phyloP scores from a whole-genome alignment of 2,888 invertebrate genomes.

The Dryococelus australis region DNA sequence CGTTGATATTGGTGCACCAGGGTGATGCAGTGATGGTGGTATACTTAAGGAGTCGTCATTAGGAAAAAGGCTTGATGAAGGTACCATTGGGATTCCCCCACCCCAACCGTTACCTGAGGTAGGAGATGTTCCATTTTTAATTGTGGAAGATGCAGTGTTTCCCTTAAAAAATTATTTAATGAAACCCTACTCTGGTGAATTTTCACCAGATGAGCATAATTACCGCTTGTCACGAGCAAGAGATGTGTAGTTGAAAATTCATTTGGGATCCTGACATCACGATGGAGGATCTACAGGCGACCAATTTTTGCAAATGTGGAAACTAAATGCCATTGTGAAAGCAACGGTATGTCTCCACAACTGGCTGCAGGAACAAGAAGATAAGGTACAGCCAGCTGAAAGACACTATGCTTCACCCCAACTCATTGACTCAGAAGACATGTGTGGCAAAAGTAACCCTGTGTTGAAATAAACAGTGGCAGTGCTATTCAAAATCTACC shows the following conservation, averaged over 20 bases:
- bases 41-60: slow-evolving; percentile 47
- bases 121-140: slow-evolving; percentile 45
- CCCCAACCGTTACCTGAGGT: slow-evolving; percentile 39
- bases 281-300: slow-evolving; percentile 44
- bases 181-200: slow-evolving; percentile 46
- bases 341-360: slow-evolving; percentile 18
- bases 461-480: neutral
- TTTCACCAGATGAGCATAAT: slow-evolving; percentile 48
- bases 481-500: neutral
- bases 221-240: slow-evolving; percentile 47
- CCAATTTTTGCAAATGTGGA: slow-evolving; percentile 33
- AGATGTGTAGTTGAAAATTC: slow-evolving; percentile 43
- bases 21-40: slow-evolving; percentile 52
- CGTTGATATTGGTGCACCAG: slow-evolving; percentile 52
- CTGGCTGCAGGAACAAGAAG: slow-evolving; percentile 24
- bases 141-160: slow-evolving; percentile 53
- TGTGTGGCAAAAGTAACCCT: neutral
- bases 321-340: neutral
- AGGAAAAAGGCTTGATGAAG: too few species aligned
- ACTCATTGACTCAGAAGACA: neutral
- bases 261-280: slow-evolving; percentile 46
- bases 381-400: neutral
- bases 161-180: slow-evolving; percentile 45
- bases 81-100: slow-evolving; percentile 46
- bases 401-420: neutral